Evolutionary conservation across 2,113 vertebrate species (phyloP), one percentile per base, ranked within the genome.

Genomic region (Cyprinodon variegatus): DNA sequence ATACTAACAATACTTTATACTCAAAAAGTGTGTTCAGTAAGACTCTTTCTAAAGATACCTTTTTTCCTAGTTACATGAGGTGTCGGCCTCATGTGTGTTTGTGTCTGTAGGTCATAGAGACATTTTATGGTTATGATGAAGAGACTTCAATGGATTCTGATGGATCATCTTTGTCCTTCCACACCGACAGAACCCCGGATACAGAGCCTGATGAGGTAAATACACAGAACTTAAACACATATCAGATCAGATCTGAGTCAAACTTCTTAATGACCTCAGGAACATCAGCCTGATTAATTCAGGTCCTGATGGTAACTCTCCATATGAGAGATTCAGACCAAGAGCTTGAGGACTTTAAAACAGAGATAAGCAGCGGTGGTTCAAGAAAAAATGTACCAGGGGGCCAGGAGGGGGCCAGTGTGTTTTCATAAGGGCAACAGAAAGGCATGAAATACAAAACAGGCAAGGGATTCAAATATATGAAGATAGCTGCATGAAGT

Each of bases 71-170:
- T 29, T 29, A 29, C 29, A 29, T 29, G 29, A 29, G 29, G 29
- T 29, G 29, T 1, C 29, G 29, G 29, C 50, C 2, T n/a, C 50
- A 3, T 20, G 17, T 43, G 38, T 62, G 45, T 61, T 9, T 83
- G 72, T 75, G 60, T 71, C 59, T 59, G 4, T 50, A 93, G 92
- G 90, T 93, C 8, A 78, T 93, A 53, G 92, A 93, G 69, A 93
- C 92, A 0, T 92, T 90, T 67, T 93, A 90, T 10, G 92, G 92
- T 38, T 93, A 93, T 41, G 92, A 93, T 72, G 92, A 93, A 65
- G 92, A 93, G 15, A 86, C 82, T 0, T 92, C 89, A 0, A 72
- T 83, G 39, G 92, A 93, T 60, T 93, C 90, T 14, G 92, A 93
- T 38, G 92, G 88, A 67, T 92, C 90, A 0, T 88, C 90, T 72